These are phyloP conservation scores for Noctua fimbriata DNA, from an alignment of 2,888 invertebrate genomes.

Conservation along the genomic window DNA sequence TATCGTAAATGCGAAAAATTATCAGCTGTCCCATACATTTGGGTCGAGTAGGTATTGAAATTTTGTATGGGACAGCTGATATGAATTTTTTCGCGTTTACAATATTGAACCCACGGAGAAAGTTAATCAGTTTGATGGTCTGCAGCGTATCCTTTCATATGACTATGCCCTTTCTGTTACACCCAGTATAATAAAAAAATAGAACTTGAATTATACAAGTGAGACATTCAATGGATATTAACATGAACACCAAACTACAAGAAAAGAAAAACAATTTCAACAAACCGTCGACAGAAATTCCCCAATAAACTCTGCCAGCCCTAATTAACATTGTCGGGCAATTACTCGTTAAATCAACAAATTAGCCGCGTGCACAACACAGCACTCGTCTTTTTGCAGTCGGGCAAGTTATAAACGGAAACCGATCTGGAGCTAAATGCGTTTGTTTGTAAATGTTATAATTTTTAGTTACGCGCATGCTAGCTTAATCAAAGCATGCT, in stretches of 20 bases:
- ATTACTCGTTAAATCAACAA: conserved; percentile 86
- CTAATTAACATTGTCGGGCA: conserved; percentile 84
- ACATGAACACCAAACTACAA: not conserved
- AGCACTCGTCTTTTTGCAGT: conserved; percentile 81
- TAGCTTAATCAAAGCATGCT: conserved; percentile 54
- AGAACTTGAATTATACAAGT: not conserved
- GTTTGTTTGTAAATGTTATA: conserved; percentile 66
- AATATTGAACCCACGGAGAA: too few relatives aligned
- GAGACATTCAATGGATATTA: not conserved
- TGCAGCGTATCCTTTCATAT: too few relatives aligned
- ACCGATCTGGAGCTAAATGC: conserved; percentile 58
- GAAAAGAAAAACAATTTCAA: not conserved
- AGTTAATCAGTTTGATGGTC: too few relatives aligned
- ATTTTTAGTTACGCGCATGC: conserved; percentile 64
- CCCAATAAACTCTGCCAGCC: conserved; percentile 69
- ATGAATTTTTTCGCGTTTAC: too few relatives aligned
- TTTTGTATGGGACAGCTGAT: too few relatives aligned
- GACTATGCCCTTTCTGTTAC: too few relatives aligned
- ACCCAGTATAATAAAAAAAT: too few relatives aligned
- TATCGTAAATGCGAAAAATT: too few relatives aligned
- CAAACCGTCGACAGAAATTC: not conserved
- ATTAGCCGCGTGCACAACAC: conserved; percentile 79
- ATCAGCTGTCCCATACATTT: too few relatives aligned
- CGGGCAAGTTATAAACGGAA: conserved; percentile 64
- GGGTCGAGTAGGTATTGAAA: too few relatives aligned